Evolutionary conservation across 2,113 vertebrate genomes (phyloP), one percentile per base, ranked within the genome.

Genomic region (Spilogale gracilis): DNA sequence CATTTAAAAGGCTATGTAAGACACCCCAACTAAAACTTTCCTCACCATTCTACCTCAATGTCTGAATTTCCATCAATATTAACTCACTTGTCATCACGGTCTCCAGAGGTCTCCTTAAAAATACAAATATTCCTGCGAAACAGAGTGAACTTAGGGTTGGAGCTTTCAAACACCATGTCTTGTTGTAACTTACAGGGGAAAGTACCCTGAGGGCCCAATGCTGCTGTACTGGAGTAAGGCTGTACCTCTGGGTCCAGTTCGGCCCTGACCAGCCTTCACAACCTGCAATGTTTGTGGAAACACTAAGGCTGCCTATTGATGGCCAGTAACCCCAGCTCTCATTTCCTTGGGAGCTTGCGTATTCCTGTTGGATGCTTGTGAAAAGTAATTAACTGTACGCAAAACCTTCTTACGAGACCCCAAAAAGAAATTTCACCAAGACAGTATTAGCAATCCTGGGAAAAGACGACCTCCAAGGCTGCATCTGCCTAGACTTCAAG

Each of bases 361-460:
- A 79, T 82, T 61, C 43, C 82, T 89, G 43, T 50, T 93, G 25
- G 30, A 89, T 85, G 52, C 78, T 93, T n/a, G 32, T 60, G 67
- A 89, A 96, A 96, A 76, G 27, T 30, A 32, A 97, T 87, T 78
- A 78, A 48, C 14, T 25, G 16, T 2, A 78, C 25, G 25, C 45
- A 78, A 50, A 78, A 78, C 25, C 12, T 93, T 90, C 45, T 89
- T 89, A 32, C 93, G 52, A 86, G 45, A 79, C 3, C 17, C 45
- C 38, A 43, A 93, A 79, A 91, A 89, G 43, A 89, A 97, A 91
- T 95, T 74, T 76, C 23, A 71, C 74, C 38, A 91, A 52, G 52
- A 65, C 27, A 76, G 16, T 48, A 61, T 83, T 38, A 80, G 30
- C 14, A 60, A 83, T 45, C 18, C 88, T 67, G 23, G 45, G 27